Conservation (phyloP, 2,888 invertebrate genomes). For the Lissonota sp. region DNA sequence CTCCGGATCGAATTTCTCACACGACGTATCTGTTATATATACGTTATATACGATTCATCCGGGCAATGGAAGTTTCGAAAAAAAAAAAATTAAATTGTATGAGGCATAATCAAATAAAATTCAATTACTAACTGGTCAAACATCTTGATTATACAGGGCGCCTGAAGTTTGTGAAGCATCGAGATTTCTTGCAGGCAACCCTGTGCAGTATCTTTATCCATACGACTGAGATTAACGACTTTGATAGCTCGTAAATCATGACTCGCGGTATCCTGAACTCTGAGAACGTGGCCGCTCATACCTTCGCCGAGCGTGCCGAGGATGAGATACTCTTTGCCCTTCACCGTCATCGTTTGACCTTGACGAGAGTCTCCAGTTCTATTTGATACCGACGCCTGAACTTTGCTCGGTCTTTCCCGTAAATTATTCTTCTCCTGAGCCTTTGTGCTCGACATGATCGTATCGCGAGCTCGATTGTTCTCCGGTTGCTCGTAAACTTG, state of each 20-base stretch:
- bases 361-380: constrained; percentile 59
- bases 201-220: constrained; percentile 89
- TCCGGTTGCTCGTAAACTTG: constrained; percentile 55
- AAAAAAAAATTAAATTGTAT: too few species aligned
- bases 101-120: not conserved
- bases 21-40: too few species aligned
- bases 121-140: constrained; percentile 92
- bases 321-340: constrained; percentile 89
- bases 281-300: constrained; percentile 94
- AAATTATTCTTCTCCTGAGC: too few species aligned
- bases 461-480: not conserved
- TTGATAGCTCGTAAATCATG: constrained; percentile 90
- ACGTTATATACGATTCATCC: too few species aligned
- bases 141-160: constrained; percentile 93
- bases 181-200: constrained; percentile 96
- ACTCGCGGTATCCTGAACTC: constrained; percentile 88
- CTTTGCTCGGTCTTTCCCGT: constrained; percentile 53
- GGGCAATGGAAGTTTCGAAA: too few species aligned
- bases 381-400: constrained; percentile 71
- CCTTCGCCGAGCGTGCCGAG: constrained; percentile 92
- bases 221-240: constrained; percentile 90
- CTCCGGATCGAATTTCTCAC: too few species aligned
- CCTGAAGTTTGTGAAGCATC: constrained; percentile 91
- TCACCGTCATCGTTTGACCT: constrained; percentile 87
- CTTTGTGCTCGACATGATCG: too few species aligned